Evolutionary conservation across 2,888 invertebrate genomes (phyloP).

Genomic region (Holacanthella duospinosa): DNA sequence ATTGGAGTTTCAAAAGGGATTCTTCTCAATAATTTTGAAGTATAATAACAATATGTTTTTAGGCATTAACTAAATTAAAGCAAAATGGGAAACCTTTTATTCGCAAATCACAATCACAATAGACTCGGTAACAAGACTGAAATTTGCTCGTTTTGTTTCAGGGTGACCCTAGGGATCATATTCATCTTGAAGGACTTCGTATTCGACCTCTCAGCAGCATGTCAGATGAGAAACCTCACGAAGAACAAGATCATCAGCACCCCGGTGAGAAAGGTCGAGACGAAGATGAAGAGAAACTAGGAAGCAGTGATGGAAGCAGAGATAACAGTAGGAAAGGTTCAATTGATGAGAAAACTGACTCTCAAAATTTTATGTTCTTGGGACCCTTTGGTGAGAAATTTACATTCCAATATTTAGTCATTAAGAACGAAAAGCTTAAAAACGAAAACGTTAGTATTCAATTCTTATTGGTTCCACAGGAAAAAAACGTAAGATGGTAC

Average conservation of each 20-base stretch:
- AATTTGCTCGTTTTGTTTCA: background rate
- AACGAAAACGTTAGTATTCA: background rate
- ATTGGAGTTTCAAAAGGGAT: too few relatives aligned
- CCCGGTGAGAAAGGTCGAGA: background rate
- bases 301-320: background rate
- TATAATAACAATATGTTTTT: too few relatives aligned
- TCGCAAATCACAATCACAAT: too few relatives aligned
- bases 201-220: background rate
- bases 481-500: conserved; percentile 16
- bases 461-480: conserved; percentile 2
- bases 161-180: background rate
- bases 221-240: background rate
- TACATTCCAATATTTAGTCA: background rate
- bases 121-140: too few relatives aligned
- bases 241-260: too few relatives aligned
- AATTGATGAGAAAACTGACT: background rate
- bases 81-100: too few relatives aligned
- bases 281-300: background rate
- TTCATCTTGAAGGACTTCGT: background rate
- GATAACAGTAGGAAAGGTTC: background rate
- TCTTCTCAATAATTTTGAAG: too few relatives aligned
- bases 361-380: background rate
- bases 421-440: background rate
- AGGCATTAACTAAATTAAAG: too few relatives aligned
- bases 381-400: background rate